These are phyloP conservation scores for Semnopithecus entellus DNA, from an alignment of 2,113 vertebrate species.

Conservation along the genomic window DNA sequence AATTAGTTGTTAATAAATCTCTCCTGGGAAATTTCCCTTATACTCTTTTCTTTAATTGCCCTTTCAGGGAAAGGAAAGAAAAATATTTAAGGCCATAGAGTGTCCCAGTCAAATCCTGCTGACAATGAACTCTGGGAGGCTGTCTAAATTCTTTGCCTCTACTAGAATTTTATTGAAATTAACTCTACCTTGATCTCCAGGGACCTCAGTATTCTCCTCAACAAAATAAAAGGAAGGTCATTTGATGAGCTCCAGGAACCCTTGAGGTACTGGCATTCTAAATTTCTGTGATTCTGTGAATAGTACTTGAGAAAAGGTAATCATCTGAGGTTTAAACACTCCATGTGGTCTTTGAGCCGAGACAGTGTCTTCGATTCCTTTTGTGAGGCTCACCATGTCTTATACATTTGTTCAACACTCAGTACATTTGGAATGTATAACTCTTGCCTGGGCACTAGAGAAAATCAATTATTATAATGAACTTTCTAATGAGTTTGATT, in stretches of 20 bases:
- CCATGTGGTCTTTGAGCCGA: background rate
- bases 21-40: background rate
- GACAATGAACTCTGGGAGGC: background rate
- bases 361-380: background rate
- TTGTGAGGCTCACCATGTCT: background rate
- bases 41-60: background rate
- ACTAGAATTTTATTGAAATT: constrained; percentile 21
- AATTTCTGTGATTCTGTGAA: constrained; percentile 22
- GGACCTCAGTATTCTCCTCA: background rate
- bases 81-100: background rate
- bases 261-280: background rate
- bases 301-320: constrained; percentile 19
- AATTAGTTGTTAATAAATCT: background rate
- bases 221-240: background rate
- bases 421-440: background rate
- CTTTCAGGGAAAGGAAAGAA: background rate
- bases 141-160: background rate
- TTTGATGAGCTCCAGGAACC: background rate
- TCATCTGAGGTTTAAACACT: background rate
- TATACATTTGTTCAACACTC: background rate
- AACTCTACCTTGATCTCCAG: constrained; percentile 29
- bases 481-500: constrained; percentile 3
- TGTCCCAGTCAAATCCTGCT: background rate
- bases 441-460: background rate
- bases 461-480: constrained; percentile 34